phyloP scores from a whole-genome alignment of 2,888 invertebrate species.

The Syritta pipiens region DNA sequence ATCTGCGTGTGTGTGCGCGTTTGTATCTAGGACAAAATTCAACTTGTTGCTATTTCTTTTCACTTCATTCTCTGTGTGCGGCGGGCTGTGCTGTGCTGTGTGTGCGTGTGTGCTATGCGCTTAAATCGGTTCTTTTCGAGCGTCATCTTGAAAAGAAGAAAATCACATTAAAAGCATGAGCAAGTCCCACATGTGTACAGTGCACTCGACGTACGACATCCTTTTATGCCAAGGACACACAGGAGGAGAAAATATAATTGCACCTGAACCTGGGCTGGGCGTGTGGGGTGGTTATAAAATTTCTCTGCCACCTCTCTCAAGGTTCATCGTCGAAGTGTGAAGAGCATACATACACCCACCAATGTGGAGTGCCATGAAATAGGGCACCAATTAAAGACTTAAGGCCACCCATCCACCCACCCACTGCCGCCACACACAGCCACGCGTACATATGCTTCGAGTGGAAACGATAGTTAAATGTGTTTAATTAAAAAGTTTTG shows the following conservation, averaged over 20 bases:
- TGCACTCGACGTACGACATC: constrained; percentile 20
- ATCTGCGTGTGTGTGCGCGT: too few species aligned
- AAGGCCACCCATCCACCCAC: constrained; percentile 11
- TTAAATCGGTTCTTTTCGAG: constrained; percentile 23
- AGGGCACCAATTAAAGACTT: constrained; percentile 56
- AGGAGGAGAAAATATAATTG: constrained; percentile 49
- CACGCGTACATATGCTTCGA: constrained; percentile 44
- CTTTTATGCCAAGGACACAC: constrained; percentile 61
- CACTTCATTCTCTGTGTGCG: not conserved
- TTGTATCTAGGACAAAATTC: constrained; percentile 38
- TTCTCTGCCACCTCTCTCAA: not conserved
- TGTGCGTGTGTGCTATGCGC: too few species aligned
- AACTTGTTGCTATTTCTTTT: constrained; percentile 58
- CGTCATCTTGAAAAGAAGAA: constrained; percentile 53
- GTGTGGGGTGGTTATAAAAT: not conserved
- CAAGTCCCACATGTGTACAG: constrained; percentile 35
- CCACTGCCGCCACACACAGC: not conserved
- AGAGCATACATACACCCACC: constrained; percentile 13
- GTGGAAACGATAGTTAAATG: constrained; percentile 59
- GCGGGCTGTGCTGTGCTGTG: not conserved
- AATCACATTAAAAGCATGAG: constrained; percentile 59
- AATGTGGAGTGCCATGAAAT: constrained; percentile 2
- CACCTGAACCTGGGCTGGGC: constrained; percentile 42
- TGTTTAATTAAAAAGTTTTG: constrained; percentile 68
- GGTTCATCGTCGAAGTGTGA: constrained; percentile 47